Base-by-base conservation (phyloP, 2,888 invertebrate genomes). In the Pyrgus malvae region DNA sequence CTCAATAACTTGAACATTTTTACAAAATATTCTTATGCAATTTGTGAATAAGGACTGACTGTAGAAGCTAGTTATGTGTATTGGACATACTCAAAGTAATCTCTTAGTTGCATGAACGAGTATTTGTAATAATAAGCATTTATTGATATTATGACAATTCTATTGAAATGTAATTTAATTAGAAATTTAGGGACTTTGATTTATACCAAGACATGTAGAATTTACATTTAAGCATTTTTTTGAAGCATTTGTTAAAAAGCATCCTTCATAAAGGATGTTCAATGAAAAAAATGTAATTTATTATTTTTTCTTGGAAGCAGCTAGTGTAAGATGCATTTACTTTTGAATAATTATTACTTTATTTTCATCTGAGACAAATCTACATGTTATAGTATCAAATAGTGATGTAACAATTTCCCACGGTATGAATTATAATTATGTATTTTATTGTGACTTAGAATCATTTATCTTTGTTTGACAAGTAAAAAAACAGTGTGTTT, bases 1-100 rank as follows among this genome's bases (percentile, higher is more conserved):
- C 82, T 84, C 80, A 76, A 76, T 74, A 78, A 73, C 74, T 67
- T 68, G 76, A 64, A 74, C 72, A 76, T 78, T 79, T 76, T 76
- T 78, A 76, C 53, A 67, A 71, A n/a, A 67, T 80, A 79, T 79
- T 78, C 73, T 77, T 76, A 79, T 72, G 75, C 74, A 68, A 81
- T 72, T 75, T 80, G 75, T 79, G 76, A 80, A 78, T 80, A 81
- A 80, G 75, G 87, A 89, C 87, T 87, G 86, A 86, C 66, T 55
- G 71, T 83, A 79, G 78, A 76, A 69, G 74, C 78, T 82, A 81
- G 78, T 70, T 73, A 66, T 74, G 71, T 70, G 68, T 74, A 63
- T 62, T 67, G 67, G n/a, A 69, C 67, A 67, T 69, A 74, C 69
- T 70, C 69, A 62, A 67, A 66, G 64, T 69, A 67, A 62, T 64